phyloP scores from a whole-genome alignment of 2,797 vertebrate genomes.

The Staurois parvus region DNA sequence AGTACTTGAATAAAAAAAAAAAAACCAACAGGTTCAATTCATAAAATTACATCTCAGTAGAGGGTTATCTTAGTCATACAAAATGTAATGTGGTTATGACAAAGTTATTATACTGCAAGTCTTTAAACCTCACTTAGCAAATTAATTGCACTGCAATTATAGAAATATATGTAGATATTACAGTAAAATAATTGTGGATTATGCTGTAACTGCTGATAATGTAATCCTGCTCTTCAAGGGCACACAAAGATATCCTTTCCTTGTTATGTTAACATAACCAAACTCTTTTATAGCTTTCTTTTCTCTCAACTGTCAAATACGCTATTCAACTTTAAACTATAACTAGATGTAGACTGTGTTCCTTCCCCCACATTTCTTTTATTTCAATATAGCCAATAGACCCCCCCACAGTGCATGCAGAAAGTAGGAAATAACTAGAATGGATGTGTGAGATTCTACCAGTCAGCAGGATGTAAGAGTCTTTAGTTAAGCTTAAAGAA shows the following conservation, averaged over 20 bases:
- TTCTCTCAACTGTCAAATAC: not conserved
- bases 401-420: not conserved
- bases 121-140: constrained; percentile 8
- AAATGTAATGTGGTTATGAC: not conserved
- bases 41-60: not conserved
- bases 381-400: not conserved
- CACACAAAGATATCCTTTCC: constrained; percentile 19
- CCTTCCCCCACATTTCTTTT: not conserved
- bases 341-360: not conserved
- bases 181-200: constrained; percentile 9
- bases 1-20: not conserved
- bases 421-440: not conserved
- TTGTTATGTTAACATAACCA: constrained; percentile 64
- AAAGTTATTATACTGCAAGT: not conserved
- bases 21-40: not conserved
- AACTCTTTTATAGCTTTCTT: not conserved
- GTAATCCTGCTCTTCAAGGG: not conserved
- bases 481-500: too few species aligned
- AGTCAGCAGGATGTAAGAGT: too few species aligned
- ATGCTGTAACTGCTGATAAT: not conserved
- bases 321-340: not conserved
- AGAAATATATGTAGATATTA: not conserved
- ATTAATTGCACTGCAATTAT: not conserved
- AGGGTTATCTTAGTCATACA: not conserved
- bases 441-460: too few species aligned